Conservation (phyloP, 2,113 vertebrate species). For the Phaethon lepturus region DNA sequence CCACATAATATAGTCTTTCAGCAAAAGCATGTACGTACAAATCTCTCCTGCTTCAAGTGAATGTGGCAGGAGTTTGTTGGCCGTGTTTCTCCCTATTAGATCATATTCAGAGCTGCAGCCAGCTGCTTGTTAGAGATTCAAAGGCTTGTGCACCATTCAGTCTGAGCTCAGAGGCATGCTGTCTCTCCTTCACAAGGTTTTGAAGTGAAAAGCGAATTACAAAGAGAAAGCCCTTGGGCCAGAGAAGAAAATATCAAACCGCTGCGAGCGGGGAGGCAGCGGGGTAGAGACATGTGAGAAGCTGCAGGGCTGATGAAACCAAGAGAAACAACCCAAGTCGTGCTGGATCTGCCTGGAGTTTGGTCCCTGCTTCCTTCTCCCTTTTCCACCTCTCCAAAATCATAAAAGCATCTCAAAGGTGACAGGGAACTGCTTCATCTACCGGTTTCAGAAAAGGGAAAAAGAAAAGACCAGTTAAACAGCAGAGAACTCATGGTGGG, state of each 20-base stretch:
- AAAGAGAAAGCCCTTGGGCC: slow-evolving; percentile 37
- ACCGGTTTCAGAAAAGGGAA: neutral
- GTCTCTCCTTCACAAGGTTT: neutral
- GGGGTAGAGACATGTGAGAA: neutral
- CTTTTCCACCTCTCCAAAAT: neutral
- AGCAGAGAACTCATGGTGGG: neutral
- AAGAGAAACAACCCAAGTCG: neutral
- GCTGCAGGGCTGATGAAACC: neutral
- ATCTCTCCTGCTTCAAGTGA: slow-evolving; percentile 37
- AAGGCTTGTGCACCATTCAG: slow-evolving; percentile 5
- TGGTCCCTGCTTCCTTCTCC: neutral
- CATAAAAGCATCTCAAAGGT: accelerated
- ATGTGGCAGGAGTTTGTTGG: slow-evolving; percentile 19
- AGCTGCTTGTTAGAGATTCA: slow-evolving; percentile 46
- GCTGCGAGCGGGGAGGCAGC: neutral
- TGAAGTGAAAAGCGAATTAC: neutral
- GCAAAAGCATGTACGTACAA: slow-evolving; percentile 15
- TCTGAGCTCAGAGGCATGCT: neutral
- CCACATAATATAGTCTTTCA: slow-evolving; percentile 29
- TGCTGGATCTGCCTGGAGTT: neutral
- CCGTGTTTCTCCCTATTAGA: slow-evolving; percentile 17
- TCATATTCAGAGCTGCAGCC: slow-evolving; percentile 21
- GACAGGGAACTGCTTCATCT: neutral
- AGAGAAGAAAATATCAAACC: slow-evolving; percentile 24
- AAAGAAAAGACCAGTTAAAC: neutral